Evolutionary conservation across 53 echinoderm and acorn worm species (phyloP), one percentile per base, ranked within the genome.

Genomic region (Luidia sarsii): DNA sequence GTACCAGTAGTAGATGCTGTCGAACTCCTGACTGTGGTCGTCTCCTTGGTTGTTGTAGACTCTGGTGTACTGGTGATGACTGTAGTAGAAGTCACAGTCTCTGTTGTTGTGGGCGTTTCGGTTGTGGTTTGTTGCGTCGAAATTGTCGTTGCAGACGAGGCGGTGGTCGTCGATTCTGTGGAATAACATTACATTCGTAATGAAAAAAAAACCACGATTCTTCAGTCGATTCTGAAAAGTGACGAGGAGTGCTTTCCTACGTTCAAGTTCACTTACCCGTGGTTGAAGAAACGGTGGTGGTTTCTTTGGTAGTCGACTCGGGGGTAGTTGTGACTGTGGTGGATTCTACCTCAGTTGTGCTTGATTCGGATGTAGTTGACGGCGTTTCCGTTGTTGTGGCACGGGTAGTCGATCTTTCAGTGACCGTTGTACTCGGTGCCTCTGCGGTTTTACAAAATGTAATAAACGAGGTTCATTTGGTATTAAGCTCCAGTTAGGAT

Each of bases 31-130:
- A 33, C 63, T 33, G 63, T 62, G 14, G 65, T 65, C 16, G 41
- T 39, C 65, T 65, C 65, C 41, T 65, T 39, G 2, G 65, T 65
- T 13, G 65, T 65, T 39, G 65, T 39, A 10, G 23, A 9, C 41
- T 65, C 29, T 6, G 65, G 65, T 32, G 65, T 65, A 25, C 39
- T 65, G 34, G 39, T 39, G 28, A 27, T 24, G 21, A 65, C 39
- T 18, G 41, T 33, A 21, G 65, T 65, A 9, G 65, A 39, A 4
- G 65, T 21, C 21, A 65, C 22, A 14, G 9, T 33, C 39, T 38
- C 65, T 10, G 65, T 65, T 18, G 65, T 65, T 21, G 65, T 21
- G 23, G 65, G 65, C 29, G 65, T 23, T 7, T 9, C 41, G 6
- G 65, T 65, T 13, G 65, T 65, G 19, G 65, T 21, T 65, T 38